Evolutionary conservation across 2,797 vertebrate species (phyloP).

Genomic region (Manis crassicaudata): DNA sequence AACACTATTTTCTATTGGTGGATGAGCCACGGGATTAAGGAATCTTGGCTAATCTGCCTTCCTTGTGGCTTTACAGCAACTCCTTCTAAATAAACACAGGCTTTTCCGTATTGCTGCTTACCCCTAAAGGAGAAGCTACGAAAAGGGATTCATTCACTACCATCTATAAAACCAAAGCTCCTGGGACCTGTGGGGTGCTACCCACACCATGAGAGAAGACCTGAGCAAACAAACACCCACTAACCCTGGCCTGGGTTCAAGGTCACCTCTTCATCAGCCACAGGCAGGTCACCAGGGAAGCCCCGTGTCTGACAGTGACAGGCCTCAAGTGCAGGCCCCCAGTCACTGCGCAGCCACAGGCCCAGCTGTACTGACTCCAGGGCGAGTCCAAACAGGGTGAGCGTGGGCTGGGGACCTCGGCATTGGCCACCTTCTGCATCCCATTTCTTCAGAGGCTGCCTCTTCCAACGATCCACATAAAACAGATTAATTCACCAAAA

Average conservation of each 20-base stretch:
- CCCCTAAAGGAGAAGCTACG: not conserved
- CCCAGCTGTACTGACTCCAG: not conserved
- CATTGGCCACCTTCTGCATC: not conserved
- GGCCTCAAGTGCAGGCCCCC: not conserved
- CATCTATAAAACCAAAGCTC: not conserved
- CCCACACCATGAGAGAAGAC: not conserved
- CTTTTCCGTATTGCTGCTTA: conserved; percentile 31
- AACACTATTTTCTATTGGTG: conserved; percentile 74
- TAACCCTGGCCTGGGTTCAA: not conserved
- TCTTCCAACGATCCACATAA: not conserved
- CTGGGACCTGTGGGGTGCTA: not conserved
- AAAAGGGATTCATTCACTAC: not conserved
- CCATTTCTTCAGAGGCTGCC: not conserved
- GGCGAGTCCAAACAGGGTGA: not conserved
- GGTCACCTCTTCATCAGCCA: not conserved
- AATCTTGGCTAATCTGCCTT: conserved; percentile 60
- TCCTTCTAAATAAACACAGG: conserved; percentile 54
- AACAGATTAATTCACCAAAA: not conserved
- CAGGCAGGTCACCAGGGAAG: not conserved
- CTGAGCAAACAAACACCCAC: too few species aligned
- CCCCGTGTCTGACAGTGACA: not conserved
- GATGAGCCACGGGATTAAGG: conserved; percentile 75
- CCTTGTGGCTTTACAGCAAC: not conserved
- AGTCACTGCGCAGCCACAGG: not conserved
- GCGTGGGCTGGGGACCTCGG: not conserved